Base-by-base conservation (phyloP, 2,113 vertebrate species). In the Holacanthus passer region DNA sequence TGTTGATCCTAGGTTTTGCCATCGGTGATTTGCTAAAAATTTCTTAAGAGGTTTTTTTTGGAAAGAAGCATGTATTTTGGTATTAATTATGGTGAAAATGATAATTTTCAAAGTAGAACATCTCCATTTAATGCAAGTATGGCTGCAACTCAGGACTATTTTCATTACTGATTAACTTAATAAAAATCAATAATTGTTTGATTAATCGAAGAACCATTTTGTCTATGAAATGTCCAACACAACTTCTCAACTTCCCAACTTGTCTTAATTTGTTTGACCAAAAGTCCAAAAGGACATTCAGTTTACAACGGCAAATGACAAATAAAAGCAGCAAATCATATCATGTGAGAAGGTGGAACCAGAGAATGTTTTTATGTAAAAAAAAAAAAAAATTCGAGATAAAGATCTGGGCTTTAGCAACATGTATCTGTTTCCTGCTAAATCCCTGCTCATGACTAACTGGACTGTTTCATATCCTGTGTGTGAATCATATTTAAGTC, bases 401-500 rank as follows among this genome's bases (percentile, higher is more conserved):
- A 62, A 24, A 37, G 70, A 16, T 29, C 22, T 55, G n/a, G 14
- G 10, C 10, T 65, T 62, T n/a, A 47, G 47, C n/a, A 32, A n/a
- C 39, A 64, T 47, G n/a, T 17, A 55, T 62, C 0, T 70, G n/a
- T 56, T 60, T 73, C 77, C 73, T 82, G 63, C 56, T 71, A 66
- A 68, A 22, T 83, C 43, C 22, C 22, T 32, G 47, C 41, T 74
- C 31, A 14, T 53, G 63, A 68, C 31, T 50, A 37, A 52, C 53
- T 79, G 68, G 68, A 80, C 5, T 4, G 45, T 43, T 27, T 67
- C 63, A 69, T 22, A 73, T 82, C 59, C 62, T 82, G 72, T 62
- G 63, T n/a, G 58, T 91, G 81, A 84, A 56, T 86, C 80, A 73
- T 72, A 8, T 10, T 14, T 10, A 47, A 9, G 31, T 80, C 63